Evolutionary conservation across 2,797 vertebrate genomes (phyloP), one percentile per base, ranked within the genome.

Genomic region (Enteromius treurensis): DNA sequence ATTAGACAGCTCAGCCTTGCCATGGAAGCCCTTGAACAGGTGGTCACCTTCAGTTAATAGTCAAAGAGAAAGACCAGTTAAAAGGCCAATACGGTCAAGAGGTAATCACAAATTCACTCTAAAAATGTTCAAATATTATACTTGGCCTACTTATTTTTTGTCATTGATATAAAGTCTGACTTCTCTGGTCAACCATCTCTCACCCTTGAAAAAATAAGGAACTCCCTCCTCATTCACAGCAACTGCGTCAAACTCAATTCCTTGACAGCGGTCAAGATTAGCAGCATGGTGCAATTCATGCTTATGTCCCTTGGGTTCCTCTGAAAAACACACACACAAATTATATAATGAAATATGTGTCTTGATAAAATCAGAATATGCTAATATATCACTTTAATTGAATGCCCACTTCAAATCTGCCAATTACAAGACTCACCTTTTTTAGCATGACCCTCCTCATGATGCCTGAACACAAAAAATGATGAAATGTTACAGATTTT

Each of bases 151-250:
- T 23, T 29, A 7, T 23, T 17, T n/a, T 23, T 53, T 75, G 14
- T 55, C 3, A 29, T 7, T 29, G 70, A 13, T 8, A 53, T 23
- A 32, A 14, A 23, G 17, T 51, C 40, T 51, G 42, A 29, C 49
- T 53, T 34, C 4, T 75, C 21, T 75, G 42, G 17, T 47, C 26
- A 51, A 51, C 23, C 45, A 23, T 29, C 42, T 75, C 82, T 83
- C 86, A 95, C 95, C 94, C 91, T 93, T 93, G 69, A 95, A 95
- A 89, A 92, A 94, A 70, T 92, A 88, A 87, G 93, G 91, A 80
- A 86, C 74, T 47, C 94, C 93, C 0, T 84, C 77, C 14, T 92
- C 91, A 37, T 92, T 91, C 75, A 94, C 69, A 2, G 93, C 89
- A n/a, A 90, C 77, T 2, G 94, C 94, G 4, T 95, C 94, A 83